These are phyloP conservation scores for Cosmopolites sordidus DNA, from an alignment of 2,888 invertebrate genomes.

Conservation along the genomic window DNA sequence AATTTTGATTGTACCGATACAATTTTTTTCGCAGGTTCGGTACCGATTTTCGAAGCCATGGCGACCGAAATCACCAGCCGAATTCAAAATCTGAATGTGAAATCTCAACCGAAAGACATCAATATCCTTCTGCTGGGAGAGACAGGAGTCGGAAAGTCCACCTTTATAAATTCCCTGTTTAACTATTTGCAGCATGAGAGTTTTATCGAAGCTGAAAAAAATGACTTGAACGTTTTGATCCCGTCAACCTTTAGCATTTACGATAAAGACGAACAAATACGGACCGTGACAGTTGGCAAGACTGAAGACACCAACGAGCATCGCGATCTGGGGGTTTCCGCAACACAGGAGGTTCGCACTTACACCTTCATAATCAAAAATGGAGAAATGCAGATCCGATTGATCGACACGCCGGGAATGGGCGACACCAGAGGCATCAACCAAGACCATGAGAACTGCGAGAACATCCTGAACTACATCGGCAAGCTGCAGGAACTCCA, in stretches of 20 bases:
- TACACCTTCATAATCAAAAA: constrained; percentile 32
- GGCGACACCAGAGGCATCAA: constrained; percentile 34
- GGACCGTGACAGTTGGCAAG: constrained; percentile 30
- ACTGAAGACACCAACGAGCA: constrained; percentile 33
- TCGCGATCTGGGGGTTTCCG: constrained; percentile 28
- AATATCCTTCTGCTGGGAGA: constrained; percentile 43
- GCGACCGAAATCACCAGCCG: not conserved
- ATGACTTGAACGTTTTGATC: constrained; percentile 34
- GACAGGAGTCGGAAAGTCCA: constrained; percentile 45
- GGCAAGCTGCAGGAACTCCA: constrained; percentile 38
- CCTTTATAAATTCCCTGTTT: constrained; percentile 42
- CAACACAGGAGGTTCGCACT: constrained; percentile 34
- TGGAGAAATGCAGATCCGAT: constrained; percentile 32
- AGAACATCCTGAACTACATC: constrained; percentile 39
- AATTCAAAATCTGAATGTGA: not conserved
- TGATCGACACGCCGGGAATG: constrained; percentile 44
- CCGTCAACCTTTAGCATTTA: constrained; percentile 35
- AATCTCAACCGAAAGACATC: constrained; percentile 28
- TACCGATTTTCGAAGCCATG: not conserved
- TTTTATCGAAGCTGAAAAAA: constrained; percentile 32
- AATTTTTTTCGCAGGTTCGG: too few species aligned
- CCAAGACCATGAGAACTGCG: constrained; percentile 37
- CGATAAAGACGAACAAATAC: constrained; percentile 32
- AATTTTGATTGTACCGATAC: too few species aligned
- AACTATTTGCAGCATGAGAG: constrained; percentile 38